Evolutionary conservation across 2,888 invertebrate species (phyloP).

Genomic region (Epinotia ramella): DNA sequence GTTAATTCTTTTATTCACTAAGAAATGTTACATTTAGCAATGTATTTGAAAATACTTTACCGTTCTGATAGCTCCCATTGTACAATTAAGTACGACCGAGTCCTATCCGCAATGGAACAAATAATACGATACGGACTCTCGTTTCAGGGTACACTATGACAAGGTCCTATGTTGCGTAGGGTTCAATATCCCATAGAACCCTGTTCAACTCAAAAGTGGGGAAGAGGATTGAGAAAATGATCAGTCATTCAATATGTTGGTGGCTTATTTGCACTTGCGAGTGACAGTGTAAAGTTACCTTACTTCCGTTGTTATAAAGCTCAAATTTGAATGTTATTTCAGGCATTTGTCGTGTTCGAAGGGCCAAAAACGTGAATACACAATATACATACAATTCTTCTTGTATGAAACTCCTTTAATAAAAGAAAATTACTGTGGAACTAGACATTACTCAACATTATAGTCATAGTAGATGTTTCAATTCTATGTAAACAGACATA

Average conservation of each 20-base stretch:
- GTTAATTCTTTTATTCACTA: slow-evolving; percentile 46
- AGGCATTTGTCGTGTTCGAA: background rate
- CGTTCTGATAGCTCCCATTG: slow-evolving; percentile 3
- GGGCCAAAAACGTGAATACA: background rate
- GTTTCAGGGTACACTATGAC: background rate
- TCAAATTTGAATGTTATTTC: background rate
- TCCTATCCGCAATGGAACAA: slow-evolving; percentile 23
- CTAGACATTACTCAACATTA: too few species aligned
- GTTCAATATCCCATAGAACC: slow-evolving; percentile 34
- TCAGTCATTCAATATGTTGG: slow-evolving; percentile 38
- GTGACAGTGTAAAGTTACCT: background rate
- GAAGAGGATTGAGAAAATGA: slow-evolving; percentile 37
- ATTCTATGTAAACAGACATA: too few species aligned
- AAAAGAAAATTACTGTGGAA: too few species aligned
- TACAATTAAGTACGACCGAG: slow-evolving; percentile 9
- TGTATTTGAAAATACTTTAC: slow-evolving; percentile 36
- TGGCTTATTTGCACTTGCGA: slow-evolving; percentile 23
- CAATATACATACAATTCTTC: background rate
- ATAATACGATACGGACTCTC: slow-evolving; percentile 27
- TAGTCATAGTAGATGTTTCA: too few species aligned
- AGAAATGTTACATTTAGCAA: slow-evolving; percentile 50
- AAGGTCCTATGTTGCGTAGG: slow-evolving; percentile 20
- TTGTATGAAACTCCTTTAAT: too few species aligned
- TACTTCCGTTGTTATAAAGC: slow-evolving; percentile 5
- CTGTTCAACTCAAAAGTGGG: slow-evolving; percentile 10